Conservation (phyloP, 2,113 vertebrate genomes). For the Apodemus speciosus region DNA sequence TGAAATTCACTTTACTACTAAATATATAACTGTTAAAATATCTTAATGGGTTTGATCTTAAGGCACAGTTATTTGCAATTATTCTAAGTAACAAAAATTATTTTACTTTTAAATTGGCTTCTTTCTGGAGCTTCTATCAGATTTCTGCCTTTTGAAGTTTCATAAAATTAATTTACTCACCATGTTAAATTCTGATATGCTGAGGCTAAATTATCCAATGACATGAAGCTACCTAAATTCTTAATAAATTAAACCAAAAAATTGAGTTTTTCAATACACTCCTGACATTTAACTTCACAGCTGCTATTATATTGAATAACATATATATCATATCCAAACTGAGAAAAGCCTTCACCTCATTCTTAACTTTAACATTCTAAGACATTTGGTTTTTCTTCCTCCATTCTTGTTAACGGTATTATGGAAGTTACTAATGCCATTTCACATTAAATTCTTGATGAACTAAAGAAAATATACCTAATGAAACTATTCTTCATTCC, state of each 20-base stretch:
- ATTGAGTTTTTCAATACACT: neutral
- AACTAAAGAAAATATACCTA: constrained; percentile 53
- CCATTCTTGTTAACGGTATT: neutral
- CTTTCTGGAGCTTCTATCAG: constrained; percentile 32
- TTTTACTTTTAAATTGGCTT: neutral
- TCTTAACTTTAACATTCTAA: constrained; percentile 31
- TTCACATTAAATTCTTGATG: neutral
- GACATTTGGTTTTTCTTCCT: neutral
- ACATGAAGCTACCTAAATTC: neutral
- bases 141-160: constrained; percentile 21
- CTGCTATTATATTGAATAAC: neutral
- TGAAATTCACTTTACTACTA: constrained; percentile 41
- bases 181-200: constrained; percentile 21
- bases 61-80: constrained; percentile 32
- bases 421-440: neutral
- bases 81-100: constrained; percentile 37
- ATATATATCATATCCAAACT: neutral
- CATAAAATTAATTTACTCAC: neutral
- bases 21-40: constrained; percentile 19
- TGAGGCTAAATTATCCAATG: neutral
- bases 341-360: neutral
- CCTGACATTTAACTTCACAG: neutral
- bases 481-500: neutral
- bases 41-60: constrained; percentile 17
- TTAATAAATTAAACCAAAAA: constrained; percentile 48